These are phyloP conservation scores for Tetrapedia diversipes DNA, from an alignment of 2,888 invertebrate genomes.

Conservation along the genomic window DNA sequence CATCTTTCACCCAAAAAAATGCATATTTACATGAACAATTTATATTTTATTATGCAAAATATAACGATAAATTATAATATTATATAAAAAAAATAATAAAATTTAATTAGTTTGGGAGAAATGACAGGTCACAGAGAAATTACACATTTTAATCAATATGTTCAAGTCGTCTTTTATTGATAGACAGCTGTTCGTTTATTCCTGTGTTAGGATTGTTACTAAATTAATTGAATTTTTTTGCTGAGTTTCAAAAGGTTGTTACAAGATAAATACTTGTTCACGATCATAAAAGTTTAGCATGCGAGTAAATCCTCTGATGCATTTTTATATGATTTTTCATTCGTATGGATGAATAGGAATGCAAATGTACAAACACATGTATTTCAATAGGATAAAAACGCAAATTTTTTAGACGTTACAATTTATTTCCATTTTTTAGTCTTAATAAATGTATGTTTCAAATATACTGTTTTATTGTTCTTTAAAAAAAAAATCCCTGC, in stretches of 20 bases:
- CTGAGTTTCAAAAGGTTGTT: background rate
- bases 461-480: slow-evolving; percentile 47
- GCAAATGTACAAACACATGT: slow-evolving; percentile 74
- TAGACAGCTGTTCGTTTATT: background rate
- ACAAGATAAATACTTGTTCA: slow-evolving; percentile 3
- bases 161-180: background rate
- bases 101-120: background rate
- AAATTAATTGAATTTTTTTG: slow-evolving; percentile 7
- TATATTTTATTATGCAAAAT: slow-evolving; percentile 7
- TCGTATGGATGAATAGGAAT: slow-evolving; percentile 60
- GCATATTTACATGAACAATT: background rate
- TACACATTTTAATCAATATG: background rate
- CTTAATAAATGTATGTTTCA: slow-evolving; percentile 76
- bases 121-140: background rate
- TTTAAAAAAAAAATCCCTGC: background rate
- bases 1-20: background rate
- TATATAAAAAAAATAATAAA: background rate
- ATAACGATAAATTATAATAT: background rate
- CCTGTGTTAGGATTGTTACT: background rate
- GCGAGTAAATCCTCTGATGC: slow-evolving; percentile 17
- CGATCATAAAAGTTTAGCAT: background rate
- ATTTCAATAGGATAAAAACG: slow-evolving; percentile 58
- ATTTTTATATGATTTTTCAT: slow-evolving; percentile 62
- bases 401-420: slow-evolving; percentile 72
- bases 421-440: slow-evolving; percentile 77